phyloP scores from a whole-genome alignment of 2,113 vertebrate genomes.

The Regulus satrapa region DNA sequence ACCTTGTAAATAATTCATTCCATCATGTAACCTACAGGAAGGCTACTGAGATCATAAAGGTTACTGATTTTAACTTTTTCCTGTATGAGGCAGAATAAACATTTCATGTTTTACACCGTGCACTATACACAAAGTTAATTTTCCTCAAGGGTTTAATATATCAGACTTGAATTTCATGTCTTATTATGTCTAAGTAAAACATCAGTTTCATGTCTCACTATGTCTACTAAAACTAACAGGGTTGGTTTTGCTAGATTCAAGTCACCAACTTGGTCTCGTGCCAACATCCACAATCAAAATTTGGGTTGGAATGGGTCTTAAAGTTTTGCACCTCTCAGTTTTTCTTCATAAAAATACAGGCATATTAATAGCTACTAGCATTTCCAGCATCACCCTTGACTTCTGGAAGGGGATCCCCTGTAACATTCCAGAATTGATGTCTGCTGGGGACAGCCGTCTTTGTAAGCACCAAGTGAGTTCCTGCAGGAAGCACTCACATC shows the following conservation, averaged over 20 bases:
- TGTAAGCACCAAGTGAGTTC: slow-evolving; percentile 26
- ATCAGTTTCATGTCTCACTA: background rate
- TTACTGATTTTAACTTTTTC: background rate
- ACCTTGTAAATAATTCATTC: background rate
- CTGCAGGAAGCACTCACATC: slow-evolving; percentile 18
- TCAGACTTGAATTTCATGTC: background rate
- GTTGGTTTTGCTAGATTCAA: background rate
- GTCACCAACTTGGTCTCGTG: background rate
- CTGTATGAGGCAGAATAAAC: background rate
- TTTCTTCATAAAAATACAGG: slow-evolving; percentile 43
- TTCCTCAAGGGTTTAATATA: background rate
- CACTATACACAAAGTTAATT: background rate
- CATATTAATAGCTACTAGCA: slow-evolving; percentile 61
- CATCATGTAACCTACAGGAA: background rate
- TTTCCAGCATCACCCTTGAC: slow-evolving; percentile 54
- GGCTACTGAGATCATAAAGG: background rate
- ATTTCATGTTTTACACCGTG: background rate
- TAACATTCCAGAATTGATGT: slow-evolving; percentile 49
- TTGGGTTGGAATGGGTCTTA: background rate
- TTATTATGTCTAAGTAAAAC: background rate
- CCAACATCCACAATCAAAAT: background rate
- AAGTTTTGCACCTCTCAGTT: slow-evolving; percentile 5
- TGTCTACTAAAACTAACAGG: background rate
- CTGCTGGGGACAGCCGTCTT: slow-evolving; percentile 8
- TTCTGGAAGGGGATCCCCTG: slow-evolving; percentile 68